Base-by-base conservation (phyloP, 1,140 invertebrate species). In the Matsumurasca onukii region DNA sequence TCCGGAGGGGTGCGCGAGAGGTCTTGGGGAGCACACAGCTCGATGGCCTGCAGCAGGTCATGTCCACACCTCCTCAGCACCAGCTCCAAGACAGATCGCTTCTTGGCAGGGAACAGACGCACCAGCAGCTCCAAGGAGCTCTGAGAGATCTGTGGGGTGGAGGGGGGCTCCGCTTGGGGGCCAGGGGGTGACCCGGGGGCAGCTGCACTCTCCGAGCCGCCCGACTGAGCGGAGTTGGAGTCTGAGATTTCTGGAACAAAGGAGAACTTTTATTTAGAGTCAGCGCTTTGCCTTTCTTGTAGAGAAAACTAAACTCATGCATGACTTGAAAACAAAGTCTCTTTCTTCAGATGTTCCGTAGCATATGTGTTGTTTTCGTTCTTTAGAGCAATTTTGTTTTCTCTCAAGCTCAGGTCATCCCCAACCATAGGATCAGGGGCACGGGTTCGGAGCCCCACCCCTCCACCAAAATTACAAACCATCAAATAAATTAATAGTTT, bases 81-180 rank as follows among this genome's bases (percentile, higher is more conserved):
- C 64, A 97, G 78, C 75, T 97, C 94, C 45, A 98, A 78, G 0
- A 97, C 93, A 0, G 91, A 88, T 3, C 90, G 83, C 77, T 91
- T 84, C 77, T 97, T 96, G 57, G 89, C 88, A 0, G 94, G 94
- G 78, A 97, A 98, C 3, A 97, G 80, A 55, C 92, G 86, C 3
- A 88, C 84, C 34, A 97, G 79, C 80, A 96, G 94, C 71, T 97
- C 93, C 31, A 97, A 80, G 0, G 90, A 89, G 51, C 67, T 66
- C 9, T 59, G 69, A n/a, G 66, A 70, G 57, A 51, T 63, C 22
- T 30, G 55, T 9, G 55, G 55, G 22, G 15, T 13, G 15, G 22
- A 9, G 55, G 55, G 55, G 9, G 55, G 22, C 12, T 12, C 3
- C 2, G 55, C 55, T 1, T 22, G 24, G 22, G 55, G 22, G 25